Evolutionary conservation across 2,797 vertebrate species (phyloP).

Genomic region (Chromobotia macracanthus): DNA sequence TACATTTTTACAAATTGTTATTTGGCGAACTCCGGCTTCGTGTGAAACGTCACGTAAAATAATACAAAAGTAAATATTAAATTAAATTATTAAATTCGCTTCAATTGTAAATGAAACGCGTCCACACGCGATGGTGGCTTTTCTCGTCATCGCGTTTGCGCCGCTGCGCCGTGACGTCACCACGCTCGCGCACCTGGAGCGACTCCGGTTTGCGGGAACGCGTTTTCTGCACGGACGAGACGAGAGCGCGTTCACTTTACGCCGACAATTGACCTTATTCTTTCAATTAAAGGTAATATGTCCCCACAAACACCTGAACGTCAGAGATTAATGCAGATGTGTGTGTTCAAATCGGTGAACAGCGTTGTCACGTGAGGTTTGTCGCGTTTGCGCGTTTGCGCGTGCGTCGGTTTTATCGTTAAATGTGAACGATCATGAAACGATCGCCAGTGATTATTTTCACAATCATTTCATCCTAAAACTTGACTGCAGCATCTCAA

Average conservation of each 20-base stretch:
- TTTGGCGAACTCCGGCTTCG: too few relatives aligned
- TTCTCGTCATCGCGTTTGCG: too few relatives aligned
- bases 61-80: too few relatives aligned
- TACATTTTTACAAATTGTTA: too few relatives aligned
- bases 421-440: not conserved
- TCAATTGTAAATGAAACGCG: too few relatives aligned
- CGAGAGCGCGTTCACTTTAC: not conserved
- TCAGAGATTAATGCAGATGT: not conserved
- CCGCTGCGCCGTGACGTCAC: too few relatives aligned
- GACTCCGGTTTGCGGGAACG: not conserved
- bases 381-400: not conserved
- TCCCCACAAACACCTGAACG: not conserved
- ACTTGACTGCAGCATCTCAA: too few relatives aligned
- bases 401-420: not conserved
- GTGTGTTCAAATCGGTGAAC: not conserved
- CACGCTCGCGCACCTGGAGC: too few relatives aligned
- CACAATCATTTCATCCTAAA: too few relatives aligned
- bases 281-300: constrained; percentile 1
- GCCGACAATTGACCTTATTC: not conserved
- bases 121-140: too few relatives aligned
- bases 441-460: not conserved
- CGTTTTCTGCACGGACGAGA: not conserved
- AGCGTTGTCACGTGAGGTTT: not conserved
- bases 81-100: too few relatives aligned
- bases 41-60: too few relatives aligned